A percentile compares a stretch with the other conserved stretches of the same genome.
Evolutionary conservation across 2,888 invertebrate species (phyloP).

Genomic region (Kuschelorhynchus macadamiae): DNA sequence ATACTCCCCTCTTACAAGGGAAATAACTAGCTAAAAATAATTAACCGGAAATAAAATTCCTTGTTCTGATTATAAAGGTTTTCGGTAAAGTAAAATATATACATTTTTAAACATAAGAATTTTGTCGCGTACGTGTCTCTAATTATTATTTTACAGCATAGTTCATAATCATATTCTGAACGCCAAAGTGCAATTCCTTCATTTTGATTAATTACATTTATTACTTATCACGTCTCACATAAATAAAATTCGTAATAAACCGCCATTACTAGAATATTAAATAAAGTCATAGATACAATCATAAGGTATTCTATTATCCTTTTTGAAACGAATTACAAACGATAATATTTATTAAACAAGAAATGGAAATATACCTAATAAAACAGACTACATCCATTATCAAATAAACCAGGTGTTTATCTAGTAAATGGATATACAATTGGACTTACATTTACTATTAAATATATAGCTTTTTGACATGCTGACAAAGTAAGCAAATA

Average conservation of each 20-base stretch:
- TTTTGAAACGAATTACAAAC: constrained; percentile 14
- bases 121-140: too few relatives aligned
- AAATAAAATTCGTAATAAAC: constrained; percentile 6
- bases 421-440: constrained; percentile 65
- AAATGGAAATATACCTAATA: constrained; percentile 34
- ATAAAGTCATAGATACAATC: constrained; percentile 20
- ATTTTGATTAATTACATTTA: background rate
- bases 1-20: too few relatives aligned
- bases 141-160: too few relatives aligned
- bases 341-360: constrained; percentile 40
- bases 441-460: constrained; percentile 52
- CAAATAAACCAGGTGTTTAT: constrained; percentile 57
- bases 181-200: too few relatives aligned
- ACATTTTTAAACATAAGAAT: too few relatives aligned
- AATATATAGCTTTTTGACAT: constrained; percentile 53
- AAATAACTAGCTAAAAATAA: too few relatives aligned
- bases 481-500: constrained; percentile 55
- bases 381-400: constrained; percentile 45
- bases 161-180: too few relatives aligned
- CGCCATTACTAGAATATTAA: background rate
- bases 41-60: too few relatives aligned
- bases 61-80: too few relatives aligned
- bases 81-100: too few relatives aligned
- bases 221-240: background rate
- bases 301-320: background rate